These are phyloP conservation scores for Apocrypta bakeri DNA, from an alignment of 1,140 invertebrate species.

Conservation along the genomic window DNA sequence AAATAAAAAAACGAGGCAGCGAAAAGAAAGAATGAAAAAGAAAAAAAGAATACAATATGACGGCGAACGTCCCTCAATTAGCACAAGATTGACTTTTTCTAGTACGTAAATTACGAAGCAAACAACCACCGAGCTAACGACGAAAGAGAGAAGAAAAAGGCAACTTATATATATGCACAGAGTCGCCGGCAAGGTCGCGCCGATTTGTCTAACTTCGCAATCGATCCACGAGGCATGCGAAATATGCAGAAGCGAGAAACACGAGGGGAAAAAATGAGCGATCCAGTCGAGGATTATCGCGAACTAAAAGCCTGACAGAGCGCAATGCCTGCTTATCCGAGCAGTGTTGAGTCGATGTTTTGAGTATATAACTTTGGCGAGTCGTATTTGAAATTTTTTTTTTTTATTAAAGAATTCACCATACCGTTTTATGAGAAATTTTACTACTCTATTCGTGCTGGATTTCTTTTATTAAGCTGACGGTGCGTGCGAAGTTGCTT, in stretches of 20 bases:
- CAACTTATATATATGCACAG: neutral
- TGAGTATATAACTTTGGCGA: neutral
- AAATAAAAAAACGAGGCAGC: neutral
- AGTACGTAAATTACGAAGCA: neutral
- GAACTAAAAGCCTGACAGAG: neutral
- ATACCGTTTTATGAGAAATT: neutral
- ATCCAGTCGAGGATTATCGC: neutral
- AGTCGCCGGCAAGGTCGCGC: constrained; percentile 1
- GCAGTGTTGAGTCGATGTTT: neutral
- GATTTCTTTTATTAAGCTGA: no score
- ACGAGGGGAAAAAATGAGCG: neutral
- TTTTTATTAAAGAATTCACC: neutral
- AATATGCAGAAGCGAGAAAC: neutral
- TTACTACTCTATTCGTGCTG: neutral
- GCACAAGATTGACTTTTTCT: neutral
- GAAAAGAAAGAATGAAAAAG: neutral
- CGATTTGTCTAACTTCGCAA: constrained; percentile 26
- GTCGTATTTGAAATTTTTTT: neutral
- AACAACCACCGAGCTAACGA: neutral
- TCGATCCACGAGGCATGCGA: neutral
- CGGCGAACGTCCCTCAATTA: constrained; percentile 5
- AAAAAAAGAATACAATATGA: neutral
- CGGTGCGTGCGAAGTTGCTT: no score
- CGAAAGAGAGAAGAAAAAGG: neutral
- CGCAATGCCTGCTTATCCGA: neutral